A percentile compares a stretch with the other conserved stretches of the same genome.
These are phyloP conservation scores for Elymnias hypermnestra DNA, from an alignment of 1,140 invertebrate species.

Conservation along the genomic window DNA sequence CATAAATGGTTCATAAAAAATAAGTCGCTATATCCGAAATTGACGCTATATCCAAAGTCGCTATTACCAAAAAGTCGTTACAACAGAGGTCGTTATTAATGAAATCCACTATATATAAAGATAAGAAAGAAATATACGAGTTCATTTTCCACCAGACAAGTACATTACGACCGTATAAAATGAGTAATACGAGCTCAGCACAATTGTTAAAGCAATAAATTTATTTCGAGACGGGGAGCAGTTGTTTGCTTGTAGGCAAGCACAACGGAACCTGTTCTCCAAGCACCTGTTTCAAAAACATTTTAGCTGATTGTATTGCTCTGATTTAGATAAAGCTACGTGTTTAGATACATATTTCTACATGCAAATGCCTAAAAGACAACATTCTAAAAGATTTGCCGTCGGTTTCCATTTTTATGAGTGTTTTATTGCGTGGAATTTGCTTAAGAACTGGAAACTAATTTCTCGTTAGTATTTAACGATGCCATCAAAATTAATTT, in stretches of 20 bases:
- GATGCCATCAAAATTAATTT: no score
- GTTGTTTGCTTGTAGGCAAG: conserved; percentile 20
- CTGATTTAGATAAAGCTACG: conserved; percentile 28
- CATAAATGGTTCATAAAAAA: no score
- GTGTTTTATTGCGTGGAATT: no score
- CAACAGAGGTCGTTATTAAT: no score
- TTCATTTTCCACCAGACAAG: no score
- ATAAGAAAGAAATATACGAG: no score
- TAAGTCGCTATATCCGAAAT: no score
- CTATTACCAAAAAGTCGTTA: no score
- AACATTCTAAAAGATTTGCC: neutral
- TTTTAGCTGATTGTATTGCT: conserved; percentile 20
- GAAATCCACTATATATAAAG: no score
- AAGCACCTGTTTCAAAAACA: conserved; percentile 31
- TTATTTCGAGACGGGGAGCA: conserved; percentile 18
- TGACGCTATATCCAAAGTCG: no score
- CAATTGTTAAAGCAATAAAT: conserved; percentile 18
- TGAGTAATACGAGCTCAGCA: conserved; percentile 3
- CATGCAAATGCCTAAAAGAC: neutral
- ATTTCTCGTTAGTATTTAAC: no score
- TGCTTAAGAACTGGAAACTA: no score
- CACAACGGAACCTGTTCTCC: conserved; percentile 24
- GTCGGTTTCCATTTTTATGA: conserved; percentile 2
- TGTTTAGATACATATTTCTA: conserved; percentile 5
- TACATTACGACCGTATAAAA: conserved; percentile 1